Percentiles rank a stretch among this genome's conserved stretches.
Conservation (phyloP, 2,797 vertebrate genomes). For the Scleropages formosus region DNA sequence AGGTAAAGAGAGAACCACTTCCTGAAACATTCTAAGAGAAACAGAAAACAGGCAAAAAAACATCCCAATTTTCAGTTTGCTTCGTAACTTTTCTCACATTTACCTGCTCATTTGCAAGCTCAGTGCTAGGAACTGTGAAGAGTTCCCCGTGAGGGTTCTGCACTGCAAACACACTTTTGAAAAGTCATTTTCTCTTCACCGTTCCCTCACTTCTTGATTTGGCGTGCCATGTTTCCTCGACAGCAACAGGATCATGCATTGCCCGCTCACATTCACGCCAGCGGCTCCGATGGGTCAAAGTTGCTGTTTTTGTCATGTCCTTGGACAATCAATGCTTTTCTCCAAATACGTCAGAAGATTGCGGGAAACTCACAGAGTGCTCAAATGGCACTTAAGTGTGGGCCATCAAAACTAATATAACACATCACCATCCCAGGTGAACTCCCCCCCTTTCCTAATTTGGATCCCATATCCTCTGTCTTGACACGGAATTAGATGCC, state of each 20-base stretch:
- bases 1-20: not conserved
- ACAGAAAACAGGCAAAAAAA: not conserved
- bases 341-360: not conserved
- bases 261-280: no score
- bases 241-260: not conserved
- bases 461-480: slow-evolving; percentile 25
- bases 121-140: slow-evolving; percentile 14
- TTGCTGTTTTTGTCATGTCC: not conserved
- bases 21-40: not conserved
- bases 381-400: slow-evolving; percentile 30
- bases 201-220: not conserved
- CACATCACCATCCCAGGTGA: slow-evolving; percentile 31
- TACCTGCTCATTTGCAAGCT: slow-evolving; percentile 16
- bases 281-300: not conserved
- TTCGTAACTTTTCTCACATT: slow-evolving; percentile 1
- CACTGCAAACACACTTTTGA: slow-evolving; percentile 19
- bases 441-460: slow-evolving; percentile 7
- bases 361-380: slow-evolving; percentile 4
- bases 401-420: slow-evolving; percentile 35
- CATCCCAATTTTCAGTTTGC: not conserved
- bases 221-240: not conserved
- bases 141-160: slow-evolving; percentile 4
- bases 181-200: slow-evolving; percentile 1
- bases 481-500: slow-evolving; percentile 29
- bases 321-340: slow-evolving; percentile 7